Evolutionary conservation across 2,888 invertebrate species (phyloP).

Genomic region (Calameuta filiformis): DNA sequence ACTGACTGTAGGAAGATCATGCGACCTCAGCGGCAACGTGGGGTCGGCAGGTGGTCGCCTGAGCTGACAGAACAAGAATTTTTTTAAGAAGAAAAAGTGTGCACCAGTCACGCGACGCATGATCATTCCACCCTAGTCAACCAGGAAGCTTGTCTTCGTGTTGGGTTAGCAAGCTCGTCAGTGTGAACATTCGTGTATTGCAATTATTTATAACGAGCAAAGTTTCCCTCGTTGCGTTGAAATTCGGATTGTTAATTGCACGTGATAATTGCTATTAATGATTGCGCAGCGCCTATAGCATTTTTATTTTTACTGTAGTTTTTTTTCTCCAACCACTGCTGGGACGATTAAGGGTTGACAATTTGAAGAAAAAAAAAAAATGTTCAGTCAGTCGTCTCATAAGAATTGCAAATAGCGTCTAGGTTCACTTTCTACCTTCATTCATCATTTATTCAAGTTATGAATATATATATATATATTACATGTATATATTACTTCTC

Average conservation of each 20-base stretch:
- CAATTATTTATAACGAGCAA: slow-evolving; percentile 59
- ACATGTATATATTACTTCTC: neutral
- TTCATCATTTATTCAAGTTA: neutral
- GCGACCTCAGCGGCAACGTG: neutral
- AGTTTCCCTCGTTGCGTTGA: slow-evolving; percentile 36
- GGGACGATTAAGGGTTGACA: neutral
- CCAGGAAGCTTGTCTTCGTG: neutral
- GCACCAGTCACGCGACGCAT: slow-evolving; percentile 47
- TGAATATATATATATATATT: neutral
- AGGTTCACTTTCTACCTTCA: neutral
- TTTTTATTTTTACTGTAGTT: neutral
- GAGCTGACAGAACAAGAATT: slow-evolving; percentile 34
- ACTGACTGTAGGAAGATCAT: neutral
- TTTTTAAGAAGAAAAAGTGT: slow-evolving; percentile 35
- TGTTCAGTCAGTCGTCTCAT: neutral
- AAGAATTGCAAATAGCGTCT: neutral
- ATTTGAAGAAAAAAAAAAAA: neutral
- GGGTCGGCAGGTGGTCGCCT: neutral
- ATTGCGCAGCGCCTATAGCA: neutral
- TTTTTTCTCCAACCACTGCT: neutral
- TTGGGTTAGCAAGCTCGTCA: neutral
- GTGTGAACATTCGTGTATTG: slow-evolving; percentile 34
- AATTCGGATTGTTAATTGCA: slow-evolving; percentile 45
- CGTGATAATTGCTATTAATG: slow-evolving; percentile 28
- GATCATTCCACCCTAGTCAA: neutral